Base-by-base conservation (phyloP, 2,797 vertebrate genomes). In the Fistularia commersonii region DNA sequence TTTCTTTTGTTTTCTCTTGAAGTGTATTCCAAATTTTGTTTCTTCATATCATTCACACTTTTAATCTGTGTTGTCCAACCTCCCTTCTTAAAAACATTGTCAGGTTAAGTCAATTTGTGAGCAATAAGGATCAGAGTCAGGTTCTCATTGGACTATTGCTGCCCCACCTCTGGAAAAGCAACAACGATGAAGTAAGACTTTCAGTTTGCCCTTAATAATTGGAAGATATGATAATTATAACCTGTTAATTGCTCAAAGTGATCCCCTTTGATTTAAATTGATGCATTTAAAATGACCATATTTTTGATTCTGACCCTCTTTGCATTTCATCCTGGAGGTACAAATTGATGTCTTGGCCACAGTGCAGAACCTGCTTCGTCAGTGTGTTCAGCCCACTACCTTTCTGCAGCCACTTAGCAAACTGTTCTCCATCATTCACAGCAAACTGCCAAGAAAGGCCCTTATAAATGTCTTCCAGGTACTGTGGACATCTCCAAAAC, bases 81-180 rank as follows among this genome's bases (percentile, higher is more conserved):
- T 41, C 32, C 8, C 11, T 4, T 12, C 5, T 44, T 3, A 0
- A 51, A 32, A 3, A 11, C 9, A 3, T 38, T 43, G n/a, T 34
- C 80, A 95, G 96, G 77, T 87, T 98, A 78, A 98, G 97, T 79
- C 91, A 90, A 43, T 96, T 99, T 76, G 93, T 99, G 65, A 91
- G 91, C 50, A 90, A 97, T 57, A 93, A 90, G 71, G 90, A 90
- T 41, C 96, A 99, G 71, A 97, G 97, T 78, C 93, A 93, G 1
- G 58, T 91, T n/a, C 93, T 99, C 32, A 91, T 98, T 66, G 75
- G 76, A 10, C 89, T 99, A 39, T 84, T 99, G 37, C 87, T 99
- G 1, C 94, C 96, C 0, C 94, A 98, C 62, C 92, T 99, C 41
- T 88, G 91, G 64, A 95, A 87, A 58, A 89, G 84, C 69, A 87